Percentiles rank a stretch among this genome's conserved stretches.
These are phyloP conservation scores for Platyura marginata DNA, from an alignment of 1,140 invertebrate genomes.

Conservation along the genomic window DNA sequence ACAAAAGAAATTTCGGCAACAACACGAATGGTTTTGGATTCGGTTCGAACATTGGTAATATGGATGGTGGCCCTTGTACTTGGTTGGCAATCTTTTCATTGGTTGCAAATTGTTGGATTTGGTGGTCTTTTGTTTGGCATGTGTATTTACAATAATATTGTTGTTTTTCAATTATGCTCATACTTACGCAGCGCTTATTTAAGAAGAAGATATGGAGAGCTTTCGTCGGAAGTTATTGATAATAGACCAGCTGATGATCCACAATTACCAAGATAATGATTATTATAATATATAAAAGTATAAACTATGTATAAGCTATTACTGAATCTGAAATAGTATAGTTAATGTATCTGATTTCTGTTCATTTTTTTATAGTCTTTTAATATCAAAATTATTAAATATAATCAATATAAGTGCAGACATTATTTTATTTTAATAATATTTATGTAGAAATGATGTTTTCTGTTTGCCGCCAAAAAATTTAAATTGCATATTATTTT, in stretches of 20 bases:
- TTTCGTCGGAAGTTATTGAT: slow-evolving; percentile 7
- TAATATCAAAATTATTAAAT: too few relatives aligned
- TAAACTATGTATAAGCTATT: too few relatives aligned
- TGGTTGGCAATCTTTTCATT: slow-evolving; percentile 62
- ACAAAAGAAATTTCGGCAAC: slow-evolving; percentile 87
- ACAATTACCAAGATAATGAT: too few relatives aligned
- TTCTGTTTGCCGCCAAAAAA: too few relatives aligned
- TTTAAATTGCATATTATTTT: too few relatives aligned
- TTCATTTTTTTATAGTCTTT: too few relatives aligned
- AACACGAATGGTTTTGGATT: slow-evolving; percentile 83
- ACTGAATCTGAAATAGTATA: too few relatives aligned
- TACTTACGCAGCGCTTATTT: slow-evolving; percentile 10
- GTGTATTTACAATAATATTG: slow-evolving; percentile 54
- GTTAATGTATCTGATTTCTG: too few relatives aligned
- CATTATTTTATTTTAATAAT: too few relatives aligned
- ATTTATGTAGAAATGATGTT: too few relatives aligned
- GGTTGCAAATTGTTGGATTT: slow-evolving; percentile 63
- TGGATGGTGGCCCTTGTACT: slow-evolving; percentile 64
- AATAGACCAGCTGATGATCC: slow-evolving; percentile 16
- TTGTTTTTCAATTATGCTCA: slow-evolving; percentile 24
- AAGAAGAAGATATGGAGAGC: slow-evolving; percentile 13
- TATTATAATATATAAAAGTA: too few relatives aligned
- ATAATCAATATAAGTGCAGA: too few relatives aligned
- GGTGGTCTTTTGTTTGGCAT: slow-evolving; percentile 52
- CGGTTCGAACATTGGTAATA: slow-evolving; percentile 73